Conservation (phyloP, 1,140 invertebrate species). For the Phthorimaea operculella region DNA sequence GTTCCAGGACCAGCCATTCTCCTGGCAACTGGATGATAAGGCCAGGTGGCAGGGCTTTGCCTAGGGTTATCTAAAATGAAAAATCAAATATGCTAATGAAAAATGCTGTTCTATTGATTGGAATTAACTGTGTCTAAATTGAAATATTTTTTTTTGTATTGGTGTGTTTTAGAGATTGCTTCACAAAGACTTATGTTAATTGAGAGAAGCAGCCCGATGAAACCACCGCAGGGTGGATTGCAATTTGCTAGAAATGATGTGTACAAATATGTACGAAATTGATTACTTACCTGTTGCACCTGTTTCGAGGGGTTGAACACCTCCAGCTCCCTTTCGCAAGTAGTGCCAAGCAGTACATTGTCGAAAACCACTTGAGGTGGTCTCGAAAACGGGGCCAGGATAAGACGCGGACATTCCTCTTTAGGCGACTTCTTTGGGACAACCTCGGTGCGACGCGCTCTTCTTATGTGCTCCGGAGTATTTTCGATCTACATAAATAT, state of each 20-base stretch:
- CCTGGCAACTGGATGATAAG: slow-evolving; percentile 68
- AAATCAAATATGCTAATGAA: too few species aligned
- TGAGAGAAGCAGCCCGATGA: too few species aligned
- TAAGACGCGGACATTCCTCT: slow-evolving; percentile 57
- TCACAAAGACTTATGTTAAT: too few species aligned
- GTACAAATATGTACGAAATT: too few species aligned
- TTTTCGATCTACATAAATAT: slow-evolving; percentile 54
- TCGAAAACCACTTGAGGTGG: slow-evolving; percentile 73
- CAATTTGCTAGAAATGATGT: too few species aligned
- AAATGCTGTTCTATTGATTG: too few species aligned
- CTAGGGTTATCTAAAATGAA: slow-evolving; percentile 64
- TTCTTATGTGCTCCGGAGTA: slow-evolving; percentile 54
- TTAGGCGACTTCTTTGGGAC: slow-evolving; percentile 31
- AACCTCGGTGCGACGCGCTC: slow-evolving; percentile 24
- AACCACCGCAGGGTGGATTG: too few species aligned
- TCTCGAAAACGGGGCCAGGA: slow-evolving; percentile 71
- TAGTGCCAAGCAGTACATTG: slow-evolving; percentile 69
- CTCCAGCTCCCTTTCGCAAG: slow-evolving; percentile 63
- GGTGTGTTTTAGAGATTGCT: too few species aligned
- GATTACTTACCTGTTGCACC: slow-evolving; percentile 64
- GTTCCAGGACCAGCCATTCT: slow-evolving; percentile 60
- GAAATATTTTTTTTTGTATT: too few species aligned
- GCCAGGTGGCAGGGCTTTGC: slow-evolving; percentile 69
- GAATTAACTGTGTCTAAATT: too few species aligned
- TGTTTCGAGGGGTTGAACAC: slow-evolving; percentile 70